Evolutionary conservation across 2,888 invertebrate genomes (phyloP).

Genomic region (Malthinus flaveolus): DNA sequence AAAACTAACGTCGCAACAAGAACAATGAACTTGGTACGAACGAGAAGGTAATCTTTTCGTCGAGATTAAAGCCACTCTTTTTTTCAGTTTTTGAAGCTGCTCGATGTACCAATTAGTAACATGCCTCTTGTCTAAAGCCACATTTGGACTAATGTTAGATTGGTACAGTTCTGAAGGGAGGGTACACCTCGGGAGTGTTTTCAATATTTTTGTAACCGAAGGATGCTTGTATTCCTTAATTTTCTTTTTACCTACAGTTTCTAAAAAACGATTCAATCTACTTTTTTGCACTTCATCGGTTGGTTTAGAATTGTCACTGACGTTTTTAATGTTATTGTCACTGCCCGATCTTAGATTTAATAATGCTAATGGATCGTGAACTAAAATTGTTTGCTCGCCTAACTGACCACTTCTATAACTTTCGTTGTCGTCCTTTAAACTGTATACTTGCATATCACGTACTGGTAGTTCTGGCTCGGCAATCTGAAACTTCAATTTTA

Average conservation of each 20-base stretch:
- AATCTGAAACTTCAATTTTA: too few species aligned
- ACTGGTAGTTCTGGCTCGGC: too few species aligned
- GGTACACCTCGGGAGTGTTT: not conserved
- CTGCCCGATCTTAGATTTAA: slow-evolving; percentile 5
- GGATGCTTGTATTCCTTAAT: slow-evolving; percentile 16
- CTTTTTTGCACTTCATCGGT: not conserved
- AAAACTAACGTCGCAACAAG: not conserved
- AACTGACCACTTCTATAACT: slow-evolving; percentile 7
- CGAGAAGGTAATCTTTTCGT: not conserved
- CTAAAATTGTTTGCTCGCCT: slow-evolving; percentile 11
- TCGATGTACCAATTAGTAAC: not conserved
- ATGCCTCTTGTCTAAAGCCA: not conserved
- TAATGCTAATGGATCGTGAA: slow-evolving; percentile 19
- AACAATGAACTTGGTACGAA: not conserved
- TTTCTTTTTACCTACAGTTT: slow-evolving; percentile 6
- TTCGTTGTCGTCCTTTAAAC: slow-evolving; percentile 3
- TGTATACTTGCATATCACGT: too few species aligned
- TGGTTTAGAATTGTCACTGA: not conserved
- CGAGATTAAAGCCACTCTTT: not conserved
- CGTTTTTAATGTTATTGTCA: slow-evolving; percentile 1
- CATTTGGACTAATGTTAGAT: not conserved
- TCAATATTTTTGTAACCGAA: slow-evolving; percentile 6
- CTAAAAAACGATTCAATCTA: not conserved
- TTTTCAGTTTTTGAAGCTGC: not conserved
- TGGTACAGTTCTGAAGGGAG: not conserved